Base-by-base conservation (phyloP, 2,888 invertebrate genomes). In the Protonemura montana region DNA sequence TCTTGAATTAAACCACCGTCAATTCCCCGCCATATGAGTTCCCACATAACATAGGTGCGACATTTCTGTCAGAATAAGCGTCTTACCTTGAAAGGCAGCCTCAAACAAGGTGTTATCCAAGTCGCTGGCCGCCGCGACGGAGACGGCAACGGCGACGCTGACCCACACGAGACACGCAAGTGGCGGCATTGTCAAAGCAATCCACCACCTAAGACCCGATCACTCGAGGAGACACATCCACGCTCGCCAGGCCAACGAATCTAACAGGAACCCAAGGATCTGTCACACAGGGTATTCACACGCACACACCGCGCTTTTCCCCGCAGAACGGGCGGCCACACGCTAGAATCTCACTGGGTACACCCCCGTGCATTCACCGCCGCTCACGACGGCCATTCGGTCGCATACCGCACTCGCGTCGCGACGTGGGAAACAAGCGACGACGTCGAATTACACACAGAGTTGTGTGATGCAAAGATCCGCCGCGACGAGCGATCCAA, bases 11-110 rank as follows among this genome's bases (percentile, higher is more conserved):
- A 76, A 76, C 21, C 76, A 76, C 5, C 76, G 26, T 5, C 21
- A 25, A 7, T 76, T 7, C 16, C 5, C 26, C 26, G 5, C 5
- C 3, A 76, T 76, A 2, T 5, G 26, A 76, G 26, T 76, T 5
- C 7, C 26, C 26, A 25, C 5, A 5, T 25, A 76, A 76, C 5
- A 7, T 5, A 76, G 21, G 5, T 5, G 21, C 76, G 76, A 13
- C 76, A 76, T 76, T 21, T 76, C 76, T 25, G 27, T 26, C 26
- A 80, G 16, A 3, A 6, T 10, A 3, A 35, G 35, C 35, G 35
- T 6, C 30, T 26, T 84, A 84, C 84, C 84, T 84, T 84, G 84
- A 76, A 84, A 84, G 13, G 84, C 84, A 10, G 84, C 84, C 76
- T 84, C 84, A 21, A 84, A 84, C 26, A 84, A 59, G 25, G 27